A percentile compares a stretch with the other conserved stretches of the same genome.
phyloP scores from a whole-genome alignment of 2,113 vertebrate genomes.

The Indri indri region DNA sequence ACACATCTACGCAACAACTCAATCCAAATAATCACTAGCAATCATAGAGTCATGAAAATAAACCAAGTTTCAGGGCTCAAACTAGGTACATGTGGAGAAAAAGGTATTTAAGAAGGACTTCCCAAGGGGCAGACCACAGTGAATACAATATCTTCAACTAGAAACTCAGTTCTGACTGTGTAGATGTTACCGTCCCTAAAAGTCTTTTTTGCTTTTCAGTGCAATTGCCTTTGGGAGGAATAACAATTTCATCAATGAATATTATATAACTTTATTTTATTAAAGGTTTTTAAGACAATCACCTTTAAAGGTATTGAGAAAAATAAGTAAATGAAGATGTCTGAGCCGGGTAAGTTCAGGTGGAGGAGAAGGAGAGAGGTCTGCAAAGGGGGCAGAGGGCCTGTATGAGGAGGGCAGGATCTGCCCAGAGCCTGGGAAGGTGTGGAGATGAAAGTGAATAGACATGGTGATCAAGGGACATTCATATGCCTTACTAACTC shows the following conservation, averaged over 20 bases:
- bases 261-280: not conserved
- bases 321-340: not conserved
- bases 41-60: not conserved
- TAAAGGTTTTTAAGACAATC: not conserved
- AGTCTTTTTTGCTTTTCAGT: not conserved
- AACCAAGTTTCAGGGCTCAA: not conserved
- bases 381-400: not conserved
- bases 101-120: not conserved
- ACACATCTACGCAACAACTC: not conserved
- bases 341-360: not conserved
- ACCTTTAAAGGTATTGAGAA: not conserved
- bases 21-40: not conserved
- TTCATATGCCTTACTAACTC: not conserved
- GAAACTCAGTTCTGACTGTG: not conserved
- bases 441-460: not conserved
- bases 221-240: not conserved
- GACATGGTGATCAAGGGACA: not conserved
- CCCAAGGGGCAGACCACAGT: not conserved
- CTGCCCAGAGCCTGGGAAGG: not conserved
- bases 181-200: not conserved
- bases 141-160: fast-evolving
- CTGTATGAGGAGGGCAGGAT: not conserved
- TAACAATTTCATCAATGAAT: not conserved
- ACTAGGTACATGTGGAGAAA: not conserved
- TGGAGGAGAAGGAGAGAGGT: not conserved